Conservation (phyloP, 2,113 vertebrate genomes). For the Telmatochromis brachygnathus region DNA sequence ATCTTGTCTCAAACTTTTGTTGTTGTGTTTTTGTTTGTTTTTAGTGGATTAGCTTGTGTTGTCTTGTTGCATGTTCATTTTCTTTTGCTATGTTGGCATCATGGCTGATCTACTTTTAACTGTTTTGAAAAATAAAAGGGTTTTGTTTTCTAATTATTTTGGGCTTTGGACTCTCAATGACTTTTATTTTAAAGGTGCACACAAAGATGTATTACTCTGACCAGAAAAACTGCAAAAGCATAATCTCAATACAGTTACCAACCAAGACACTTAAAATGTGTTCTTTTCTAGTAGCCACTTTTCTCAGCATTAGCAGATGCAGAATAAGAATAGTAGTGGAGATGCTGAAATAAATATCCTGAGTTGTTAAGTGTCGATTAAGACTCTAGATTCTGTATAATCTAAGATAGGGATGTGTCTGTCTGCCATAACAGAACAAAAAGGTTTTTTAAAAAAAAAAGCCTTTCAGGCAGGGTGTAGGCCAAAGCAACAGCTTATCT, state of each 20-base stretch:
- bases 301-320: not conserved
- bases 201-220: not conserved
- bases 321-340: not conserved
- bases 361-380: not conserved
- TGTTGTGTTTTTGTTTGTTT: not conserved
- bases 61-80: constrained; percentile 58
- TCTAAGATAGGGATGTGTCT: not conserved
- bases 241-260: not conserved
- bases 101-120: constrained; percentile 21
- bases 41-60: constrained; percentile 31
- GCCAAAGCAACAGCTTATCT: not conserved
- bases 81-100: constrained; percentile 13
- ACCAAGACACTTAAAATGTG: not conserved
- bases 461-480: not conserved
- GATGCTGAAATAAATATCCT: not conserved
- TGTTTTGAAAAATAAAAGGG: constrained; percentile 59
- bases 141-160: constrained; percentile 42
- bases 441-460: not conserved
- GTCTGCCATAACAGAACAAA: not conserved
- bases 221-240: not conserved
- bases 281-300: not conserved
- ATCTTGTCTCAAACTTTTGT: not conserved
- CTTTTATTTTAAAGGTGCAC: not conserved
- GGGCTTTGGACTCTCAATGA: not conserved
- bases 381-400: not conserved